Evolutionary conservation across 2,113 vertebrate species (phyloP).

Genomic region (Gambusia holbrooki): DNA sequence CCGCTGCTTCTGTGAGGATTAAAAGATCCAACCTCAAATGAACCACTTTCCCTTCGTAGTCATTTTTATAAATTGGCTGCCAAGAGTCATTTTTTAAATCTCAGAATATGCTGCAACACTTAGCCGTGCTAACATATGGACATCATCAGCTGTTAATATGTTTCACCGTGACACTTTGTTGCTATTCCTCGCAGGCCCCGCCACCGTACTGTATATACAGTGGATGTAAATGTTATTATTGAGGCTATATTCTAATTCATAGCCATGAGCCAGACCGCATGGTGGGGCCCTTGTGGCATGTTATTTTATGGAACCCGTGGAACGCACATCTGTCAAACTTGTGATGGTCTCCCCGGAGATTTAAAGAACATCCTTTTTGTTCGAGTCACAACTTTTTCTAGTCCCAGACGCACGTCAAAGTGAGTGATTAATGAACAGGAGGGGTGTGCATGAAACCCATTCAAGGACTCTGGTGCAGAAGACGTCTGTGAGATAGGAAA

Average conservation of each 20-base stretch:
- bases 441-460: conserved; percentile 62
- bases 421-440: conserved; percentile 64
- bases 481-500: conserved; percentile 31
- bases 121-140: conserved; percentile 77
- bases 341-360: conserved; percentile 63
- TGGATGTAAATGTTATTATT: conserved; percentile 85
- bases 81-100: conserved; percentile 15
- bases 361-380: conserved; percentile 68
- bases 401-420: conserved; percentile 51
- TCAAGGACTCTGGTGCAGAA: conserved; percentile 57
- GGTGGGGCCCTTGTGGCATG: conserved; percentile 64
- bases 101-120: conserved; percentile 33
- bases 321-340: conserved; percentile 71
- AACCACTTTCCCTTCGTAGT: conserved; percentile 12
- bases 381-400: conserved; percentile 47
- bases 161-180: conserved; percentile 80
- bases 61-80: conserved; percentile 37
- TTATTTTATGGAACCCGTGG: conserved; percentile 74
- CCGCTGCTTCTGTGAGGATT: neutral
- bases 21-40: neutral
- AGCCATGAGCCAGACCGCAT: conserved; percentile 76
- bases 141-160: conserved; percentile 82
- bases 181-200: conserved; percentile 80
- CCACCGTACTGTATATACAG: conserved; percentile 82
- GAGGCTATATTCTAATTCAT: conserved; percentile 81